Percentiles rank a stretch among this genome's conserved stretches.
Evolutionary conservation across 2,113 vertebrate genomes (phyloP).

Genomic region (Monopterus albus): DNA sequence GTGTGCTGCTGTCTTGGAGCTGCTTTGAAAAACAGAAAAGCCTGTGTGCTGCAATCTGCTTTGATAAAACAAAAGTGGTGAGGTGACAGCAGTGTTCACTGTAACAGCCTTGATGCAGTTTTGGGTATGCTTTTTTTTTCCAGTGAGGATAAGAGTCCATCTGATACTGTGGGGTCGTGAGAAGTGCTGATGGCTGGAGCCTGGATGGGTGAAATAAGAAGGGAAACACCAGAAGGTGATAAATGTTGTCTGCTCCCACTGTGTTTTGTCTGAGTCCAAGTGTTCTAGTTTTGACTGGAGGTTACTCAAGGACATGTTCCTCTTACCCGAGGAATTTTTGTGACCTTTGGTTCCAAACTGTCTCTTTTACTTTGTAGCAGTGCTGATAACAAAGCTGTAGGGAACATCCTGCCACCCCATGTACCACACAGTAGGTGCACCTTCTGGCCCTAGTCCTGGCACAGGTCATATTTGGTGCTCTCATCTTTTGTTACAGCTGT

Average conservation of each 20-base stretch:
- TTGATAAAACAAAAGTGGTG: conserved; percentile 56
- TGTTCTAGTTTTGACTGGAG: background rate
- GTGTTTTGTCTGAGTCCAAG: conserved; percentile 57
- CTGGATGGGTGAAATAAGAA: background rate
- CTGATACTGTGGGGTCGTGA: conserved; percentile 30
- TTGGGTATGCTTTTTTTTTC: background rate
- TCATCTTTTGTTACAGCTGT: no score
- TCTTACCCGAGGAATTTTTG: background rate
- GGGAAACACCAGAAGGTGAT: conserved; percentile 20
- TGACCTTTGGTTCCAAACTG: background rate
- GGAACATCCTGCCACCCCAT: background rate
- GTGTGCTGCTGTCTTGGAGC: conserved; percentile 24
- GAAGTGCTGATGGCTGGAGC: conserved; percentile 28
- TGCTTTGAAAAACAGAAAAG: conserved; percentile 26
- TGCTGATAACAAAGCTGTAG: background rate
- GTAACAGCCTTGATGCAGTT: conserved; percentile 27
- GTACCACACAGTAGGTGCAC: no score
- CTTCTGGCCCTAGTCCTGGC: no score
- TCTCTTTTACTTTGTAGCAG: background rate
- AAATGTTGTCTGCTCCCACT: conserved; percentile 35
- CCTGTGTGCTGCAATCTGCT: conserved; percentile 28
- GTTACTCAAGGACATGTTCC: background rate
- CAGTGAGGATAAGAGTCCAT: conserved; percentile 3
- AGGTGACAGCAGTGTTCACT: conserved; percentile 20
- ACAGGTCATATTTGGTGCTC: no score